These are phyloP conservation scores for Cyanocitta stelleri DNA, from an alignment of 2,113 vertebrate species.

Conservation along the genomic window DNA sequence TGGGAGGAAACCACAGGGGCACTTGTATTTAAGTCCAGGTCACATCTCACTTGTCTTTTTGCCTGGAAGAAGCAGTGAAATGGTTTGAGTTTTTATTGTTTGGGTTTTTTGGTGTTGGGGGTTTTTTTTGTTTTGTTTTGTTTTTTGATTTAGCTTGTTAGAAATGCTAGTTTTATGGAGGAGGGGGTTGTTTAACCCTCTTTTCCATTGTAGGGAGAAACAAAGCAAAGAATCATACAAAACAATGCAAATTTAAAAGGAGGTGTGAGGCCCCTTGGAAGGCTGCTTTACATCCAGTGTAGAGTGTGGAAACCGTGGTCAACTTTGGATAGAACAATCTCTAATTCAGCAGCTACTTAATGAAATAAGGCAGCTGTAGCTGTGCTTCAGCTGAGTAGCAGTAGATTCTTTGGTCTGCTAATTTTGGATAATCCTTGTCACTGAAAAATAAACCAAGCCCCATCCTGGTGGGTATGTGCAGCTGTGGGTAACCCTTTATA, in stretches of 20 bases:
- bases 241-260: neutral
- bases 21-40: neutral
- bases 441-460: neutral
- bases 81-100: accelerated
- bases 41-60: neutral
- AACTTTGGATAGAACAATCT: neutral
- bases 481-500: neutral
- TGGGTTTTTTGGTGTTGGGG: too few relatives aligned
- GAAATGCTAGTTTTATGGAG: neutral
- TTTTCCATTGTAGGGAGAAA: neutral
- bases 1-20: neutral
- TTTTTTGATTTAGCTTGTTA: neutral
- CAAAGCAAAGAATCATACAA: neutral
- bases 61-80: neutral
- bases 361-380: neutral
- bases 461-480: neutral
- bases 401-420: neutral
- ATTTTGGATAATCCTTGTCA: neutral
- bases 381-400: neutral
- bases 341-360: neutral
- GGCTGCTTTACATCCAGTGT: neutral
- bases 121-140: too few relatives aligned
- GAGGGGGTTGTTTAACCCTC: neutral
- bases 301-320: neutral
- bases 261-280: neutral